Base-by-base conservation (phyloP, 2,797 vertebrate genomes). In the Danio jaintianensis region DNA sequence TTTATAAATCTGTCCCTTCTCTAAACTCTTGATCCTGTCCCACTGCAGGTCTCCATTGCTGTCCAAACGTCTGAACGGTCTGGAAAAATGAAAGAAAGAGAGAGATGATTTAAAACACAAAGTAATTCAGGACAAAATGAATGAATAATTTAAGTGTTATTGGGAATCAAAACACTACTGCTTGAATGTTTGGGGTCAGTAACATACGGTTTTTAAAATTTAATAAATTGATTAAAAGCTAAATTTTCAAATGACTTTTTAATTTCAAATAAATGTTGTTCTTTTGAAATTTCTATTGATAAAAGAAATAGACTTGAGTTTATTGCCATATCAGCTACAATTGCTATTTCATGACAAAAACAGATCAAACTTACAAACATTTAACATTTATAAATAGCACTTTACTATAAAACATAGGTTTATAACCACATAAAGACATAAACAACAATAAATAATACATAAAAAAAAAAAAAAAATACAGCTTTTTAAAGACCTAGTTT, bases 1-100 rank as follows among this genome's bases (percentile, higher is more conserved):
- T 85, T 96, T 96, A 89, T 96, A 96, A 69, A 96, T 87, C 71
- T 94, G 92, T 13, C 95, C 95, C 83, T 95, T 96, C 0, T 95
- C 92, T 86, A 96, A 89, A 85, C 86, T 91, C 15, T 75, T 93
- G 73, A 96, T 96, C 85, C 91, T 94, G 45, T 96, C 94, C 95
- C 95, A 96, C 38, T 90, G 92, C 10, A 95, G 90, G 81, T 94
- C 93, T 45, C 95, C 95, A 2, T 96, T 94, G 56, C 81, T 74
- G 75, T 96, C 95, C 88, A 96, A 75, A 36, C 93, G 90, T 22
- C 95, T 92, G 87, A 96, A 96, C 62, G 95, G 95, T 83, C 95
- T 96, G 64, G 53, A 59, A 58, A 55, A 77, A 42, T 76, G 36
- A 18, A 18, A 29, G n/a, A 20, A 10, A 61, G 20, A 71, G 12